phyloP scores from a whole-genome alignment of 2,113 vertebrate species.

The Saiga tatarica region DNA sequence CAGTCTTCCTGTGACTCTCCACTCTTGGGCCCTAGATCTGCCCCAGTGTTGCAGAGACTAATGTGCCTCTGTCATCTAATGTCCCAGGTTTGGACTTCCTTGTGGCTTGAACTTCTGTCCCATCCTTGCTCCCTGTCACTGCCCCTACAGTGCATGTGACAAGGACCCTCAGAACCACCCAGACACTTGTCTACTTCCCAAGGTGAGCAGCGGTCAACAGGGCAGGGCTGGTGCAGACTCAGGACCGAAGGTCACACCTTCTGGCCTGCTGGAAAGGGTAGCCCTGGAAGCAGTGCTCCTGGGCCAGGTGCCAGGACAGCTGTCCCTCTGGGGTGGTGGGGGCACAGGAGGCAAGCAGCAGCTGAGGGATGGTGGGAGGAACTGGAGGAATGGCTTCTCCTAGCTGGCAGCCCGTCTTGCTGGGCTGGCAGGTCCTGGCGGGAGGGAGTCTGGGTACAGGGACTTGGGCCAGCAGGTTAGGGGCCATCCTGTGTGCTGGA shows the following conservation, averaged over 20 bases:
- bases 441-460: not conserved
- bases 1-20: not conserved
- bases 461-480: fast-evolving
- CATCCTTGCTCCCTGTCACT: not conserved
- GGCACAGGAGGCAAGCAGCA: not conserved
- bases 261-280: not conserved
- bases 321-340: not conserved
- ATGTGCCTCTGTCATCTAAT: not conserved
- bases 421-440: not conserved
- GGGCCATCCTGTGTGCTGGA: not conserved
- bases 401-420: not conserved
- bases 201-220: not conserved
- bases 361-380: not conserved
- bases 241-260: not conserved
- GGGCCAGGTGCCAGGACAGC: not conserved
- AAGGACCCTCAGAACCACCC: not conserved
- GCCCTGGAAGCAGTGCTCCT: not conserved
- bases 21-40: not conserved
- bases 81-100: too few species aligned
- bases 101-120: too few species aligned
- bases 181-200: not conserved
- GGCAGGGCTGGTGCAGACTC: not conserved
- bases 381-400: not conserved
- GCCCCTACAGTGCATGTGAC: fast-evolving
- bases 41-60: not conserved